Evolutionary conservation across 2,797 vertebrate species (phyloP).

Genomic region (Valencia hispanica): DNA sequence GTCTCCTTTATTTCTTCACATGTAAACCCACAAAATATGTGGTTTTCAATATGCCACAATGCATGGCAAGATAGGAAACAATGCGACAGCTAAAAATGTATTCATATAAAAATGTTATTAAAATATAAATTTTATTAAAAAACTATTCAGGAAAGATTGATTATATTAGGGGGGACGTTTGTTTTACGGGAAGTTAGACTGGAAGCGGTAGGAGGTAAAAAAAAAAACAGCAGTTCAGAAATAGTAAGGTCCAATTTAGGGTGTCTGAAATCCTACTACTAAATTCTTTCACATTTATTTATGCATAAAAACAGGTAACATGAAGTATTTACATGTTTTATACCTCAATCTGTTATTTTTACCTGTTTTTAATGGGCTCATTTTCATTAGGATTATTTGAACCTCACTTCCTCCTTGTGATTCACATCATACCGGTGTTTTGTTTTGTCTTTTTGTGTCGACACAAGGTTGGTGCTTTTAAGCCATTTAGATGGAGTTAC

Average conservation of each 20-base stretch:
- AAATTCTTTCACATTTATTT: background rate
- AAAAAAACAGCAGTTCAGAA: background rate
- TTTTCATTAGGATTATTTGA: background rate
- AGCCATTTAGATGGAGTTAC: conserved; percentile 55
- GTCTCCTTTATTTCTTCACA: background rate
- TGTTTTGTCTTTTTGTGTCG: conserved; percentile 67
- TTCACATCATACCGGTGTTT: conserved; percentile 23
- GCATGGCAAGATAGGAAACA: background rate
- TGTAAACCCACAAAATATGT: background rate
- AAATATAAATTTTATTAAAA: background rate
- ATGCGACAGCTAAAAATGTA: too few relatives aligned
- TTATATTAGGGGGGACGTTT: background rate
- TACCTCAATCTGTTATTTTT: background rate
- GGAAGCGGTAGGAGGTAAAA: background rate
- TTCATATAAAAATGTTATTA: too few relatives aligned
- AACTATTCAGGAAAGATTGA: background rate
- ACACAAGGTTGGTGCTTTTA: conserved; percentile 53
- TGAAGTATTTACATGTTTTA: background rate
- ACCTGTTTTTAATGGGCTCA: background rate
- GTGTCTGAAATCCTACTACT: background rate
- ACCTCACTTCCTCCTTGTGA: background rate
- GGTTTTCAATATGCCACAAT: background rate
- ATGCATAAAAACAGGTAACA: background rate
- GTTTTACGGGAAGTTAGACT: background rate
- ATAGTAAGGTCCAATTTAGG: background rate